Conservation (phyloP, 2,888 invertebrate species). For the Polietes domitor region DNA sequence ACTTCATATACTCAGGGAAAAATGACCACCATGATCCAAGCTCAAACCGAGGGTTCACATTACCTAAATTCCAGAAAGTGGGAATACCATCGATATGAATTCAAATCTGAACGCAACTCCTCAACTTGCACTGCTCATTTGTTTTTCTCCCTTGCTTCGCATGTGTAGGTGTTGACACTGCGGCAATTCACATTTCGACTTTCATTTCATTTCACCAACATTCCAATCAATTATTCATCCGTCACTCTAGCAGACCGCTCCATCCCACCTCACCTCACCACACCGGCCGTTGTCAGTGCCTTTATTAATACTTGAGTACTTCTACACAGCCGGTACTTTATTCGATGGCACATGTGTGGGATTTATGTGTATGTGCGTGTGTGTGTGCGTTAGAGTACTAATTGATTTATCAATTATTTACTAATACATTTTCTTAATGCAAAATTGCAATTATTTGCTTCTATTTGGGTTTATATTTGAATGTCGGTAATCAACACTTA, state of each 20-base stretch:
- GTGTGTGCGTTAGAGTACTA: not conserved
- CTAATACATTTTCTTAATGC: slow-evolving; percentile 33
- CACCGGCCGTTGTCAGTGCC: too few relatives aligned
- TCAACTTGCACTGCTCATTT: too few relatives aligned
- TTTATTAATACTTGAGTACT: not conserved
- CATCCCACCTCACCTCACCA: too few relatives aligned
- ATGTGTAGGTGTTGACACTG: too few relatives aligned
- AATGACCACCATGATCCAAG: too few relatives aligned
- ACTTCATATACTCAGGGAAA: too few relatives aligned
- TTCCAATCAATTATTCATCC: slow-evolving; percentile 22
- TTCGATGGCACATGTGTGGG: not conserved
- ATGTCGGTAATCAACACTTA: slow-evolving; percentile 26
- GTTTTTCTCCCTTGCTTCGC: too few relatives aligned
- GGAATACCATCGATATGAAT: too few relatives aligned
- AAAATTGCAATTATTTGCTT: slow-evolving; percentile 35
- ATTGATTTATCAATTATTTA: slow-evolving; percentile 38
- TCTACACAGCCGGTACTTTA: not conserved
- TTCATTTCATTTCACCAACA: slow-evolving; percentile 6
- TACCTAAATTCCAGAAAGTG: too few relatives aligned
- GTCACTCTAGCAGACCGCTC: not conserved
- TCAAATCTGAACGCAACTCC: too few relatives aligned
- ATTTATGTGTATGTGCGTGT: slow-evolving; percentile 3
- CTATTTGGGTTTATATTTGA: not conserved
- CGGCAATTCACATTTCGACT: not conserved
- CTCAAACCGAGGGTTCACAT: too few relatives aligned